phyloP scores from a whole-genome alignment of 2,797 vertebrate species.

The Coccyzus lansbergi region DNA sequence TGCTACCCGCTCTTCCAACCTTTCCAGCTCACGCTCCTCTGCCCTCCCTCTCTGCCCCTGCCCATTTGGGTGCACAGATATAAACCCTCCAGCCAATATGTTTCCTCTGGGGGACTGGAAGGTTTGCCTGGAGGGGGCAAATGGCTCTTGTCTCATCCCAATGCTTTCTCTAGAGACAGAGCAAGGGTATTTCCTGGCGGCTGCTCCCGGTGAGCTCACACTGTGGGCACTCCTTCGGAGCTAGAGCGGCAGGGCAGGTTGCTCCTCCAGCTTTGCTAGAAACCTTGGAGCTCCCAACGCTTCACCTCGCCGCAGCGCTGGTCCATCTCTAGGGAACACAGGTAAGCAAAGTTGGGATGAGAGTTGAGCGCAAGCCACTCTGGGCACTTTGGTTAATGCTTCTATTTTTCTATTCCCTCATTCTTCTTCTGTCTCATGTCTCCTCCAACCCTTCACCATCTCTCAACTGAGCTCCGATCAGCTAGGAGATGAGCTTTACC shows the following conservation, averaged over 20 bases:
- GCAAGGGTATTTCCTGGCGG: not conserved
- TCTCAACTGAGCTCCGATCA: not conserved
- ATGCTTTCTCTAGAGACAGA: not conserved
- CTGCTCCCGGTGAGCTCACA: not conserved
- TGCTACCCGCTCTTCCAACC: slow-evolving; percentile 15
- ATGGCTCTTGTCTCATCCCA: not conserved
- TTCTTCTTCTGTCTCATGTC: not conserved
- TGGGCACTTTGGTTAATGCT: not conserved
- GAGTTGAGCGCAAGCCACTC: not conserved
- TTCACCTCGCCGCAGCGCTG: not conserved
- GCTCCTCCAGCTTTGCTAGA: not conserved
- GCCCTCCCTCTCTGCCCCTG: slow-evolving; percentile 61
- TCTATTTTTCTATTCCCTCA: not conserved
- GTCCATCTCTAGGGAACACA: not conserved
- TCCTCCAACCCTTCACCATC: not conserved
- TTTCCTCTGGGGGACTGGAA: not conserved
- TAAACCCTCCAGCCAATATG: slow-evolving; percentile 58
- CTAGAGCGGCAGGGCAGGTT: not conserved
- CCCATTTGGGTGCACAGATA: slow-evolving; percentile 29
- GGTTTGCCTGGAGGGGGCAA: slow-evolving; percentile 15
- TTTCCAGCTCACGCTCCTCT: slow-evolving; percentile 26
- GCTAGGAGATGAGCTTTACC: not conserved
- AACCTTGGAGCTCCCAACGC: not conserved
- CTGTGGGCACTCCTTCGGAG: not conserved
- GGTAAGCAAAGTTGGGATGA: slow-evolving; percentile 34